phyloP scores from a whole-genome alignment of 2,888 invertebrate species.

The Thysanoteuthis rhombus region DNA sequence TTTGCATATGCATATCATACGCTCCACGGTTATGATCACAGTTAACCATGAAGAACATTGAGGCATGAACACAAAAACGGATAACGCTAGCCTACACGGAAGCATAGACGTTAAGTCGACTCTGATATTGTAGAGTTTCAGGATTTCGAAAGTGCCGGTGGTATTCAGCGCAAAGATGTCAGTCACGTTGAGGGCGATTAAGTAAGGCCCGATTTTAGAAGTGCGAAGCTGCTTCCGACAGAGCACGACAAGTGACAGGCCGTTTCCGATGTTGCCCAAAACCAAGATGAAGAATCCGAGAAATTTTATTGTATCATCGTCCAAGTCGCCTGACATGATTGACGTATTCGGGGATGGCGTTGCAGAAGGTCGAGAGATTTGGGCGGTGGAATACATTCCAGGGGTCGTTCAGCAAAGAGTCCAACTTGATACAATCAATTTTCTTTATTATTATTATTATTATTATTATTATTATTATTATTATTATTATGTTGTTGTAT shows the following conservation, averaged over 20 bases:
- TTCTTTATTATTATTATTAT: too few relatives aligned
- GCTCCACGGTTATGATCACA: background rate
- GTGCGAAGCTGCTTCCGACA: background rate
- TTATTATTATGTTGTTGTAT: too few relatives aligned
- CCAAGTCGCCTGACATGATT: background rate
- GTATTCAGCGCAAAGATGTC: background rate
- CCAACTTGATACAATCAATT: too few relatives aligned
- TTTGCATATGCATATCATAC: background rate
- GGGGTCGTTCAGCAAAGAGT: too few relatives aligned
- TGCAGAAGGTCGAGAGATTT: background rate
- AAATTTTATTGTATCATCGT: background rate
- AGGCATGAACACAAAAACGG: background rate
- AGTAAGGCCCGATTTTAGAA: background rate
- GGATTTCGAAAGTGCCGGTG: background rate
- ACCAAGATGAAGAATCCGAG: background rate
- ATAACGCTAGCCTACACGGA: background rate
- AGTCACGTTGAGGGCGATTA: background rate
- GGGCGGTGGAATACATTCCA: too few relatives aligned
- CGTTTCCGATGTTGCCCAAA: background rate
- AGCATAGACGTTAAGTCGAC: accelerated
- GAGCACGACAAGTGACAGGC: background rate
- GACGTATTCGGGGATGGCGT: background rate
- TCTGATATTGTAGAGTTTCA: background rate
- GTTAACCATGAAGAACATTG: background rate
- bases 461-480: too few relatives aligned